These are phyloP conservation scores for Chironomus riparius DNA, from an alignment of 2,888 invertebrate genomes.

Conservation along the genomic window DNA sequence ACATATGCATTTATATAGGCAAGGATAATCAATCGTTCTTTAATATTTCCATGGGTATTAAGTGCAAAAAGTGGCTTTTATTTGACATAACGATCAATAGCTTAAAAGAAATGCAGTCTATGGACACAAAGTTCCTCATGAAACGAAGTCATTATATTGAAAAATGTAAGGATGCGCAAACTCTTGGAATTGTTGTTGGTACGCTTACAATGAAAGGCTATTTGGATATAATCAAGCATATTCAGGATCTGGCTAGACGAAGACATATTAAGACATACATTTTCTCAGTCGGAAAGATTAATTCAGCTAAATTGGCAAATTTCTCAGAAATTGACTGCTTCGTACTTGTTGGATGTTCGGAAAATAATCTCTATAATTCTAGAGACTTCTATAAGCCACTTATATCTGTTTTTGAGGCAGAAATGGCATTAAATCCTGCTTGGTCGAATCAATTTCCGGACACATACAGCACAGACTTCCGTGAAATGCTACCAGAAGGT, in stretches of 20 bases:
- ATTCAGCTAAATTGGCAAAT: conserved; percentile 90
- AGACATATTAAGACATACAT: conserved; percentile 83
- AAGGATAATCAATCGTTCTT: conserved; percentile 54
- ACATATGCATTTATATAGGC: conserved; percentile 58
- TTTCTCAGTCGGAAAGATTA: conserved; percentile 89
- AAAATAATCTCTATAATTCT: conserved; percentile 74
- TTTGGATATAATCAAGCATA: conserved; percentile 59
- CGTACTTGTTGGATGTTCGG: conserved; percentile 84
- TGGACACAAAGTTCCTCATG: conserved; percentile 57
- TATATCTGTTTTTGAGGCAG: conserved; percentile 85
- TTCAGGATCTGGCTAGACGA: conserved; percentile 61
- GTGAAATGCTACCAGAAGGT: conserved; percentile 59
- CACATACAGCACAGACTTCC: conserved; percentile 64
- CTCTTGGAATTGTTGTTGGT: conserved; percentile 83
- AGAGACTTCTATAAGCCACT: conserved; percentile 85
- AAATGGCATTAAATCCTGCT: conserved; percentile 62
- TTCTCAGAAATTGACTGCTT: conserved; percentile 84
- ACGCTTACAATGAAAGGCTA: conserved; percentile 79
- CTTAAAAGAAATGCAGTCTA: conserved; percentile 40
- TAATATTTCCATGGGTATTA: conserved; percentile 50
- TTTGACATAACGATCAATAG: conserved; percentile 44
- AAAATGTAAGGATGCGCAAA: conserved; percentile 80
- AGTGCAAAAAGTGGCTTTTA: conserved; percentile 50
- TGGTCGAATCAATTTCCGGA: conserved; percentile 45
- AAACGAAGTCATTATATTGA: conserved; percentile 77